Evolutionary conservation across 2,113 vertebrate species (phyloP), one percentile per base, ranked within the genome.

Genomic region (Aphyosemion australe): DNA sequence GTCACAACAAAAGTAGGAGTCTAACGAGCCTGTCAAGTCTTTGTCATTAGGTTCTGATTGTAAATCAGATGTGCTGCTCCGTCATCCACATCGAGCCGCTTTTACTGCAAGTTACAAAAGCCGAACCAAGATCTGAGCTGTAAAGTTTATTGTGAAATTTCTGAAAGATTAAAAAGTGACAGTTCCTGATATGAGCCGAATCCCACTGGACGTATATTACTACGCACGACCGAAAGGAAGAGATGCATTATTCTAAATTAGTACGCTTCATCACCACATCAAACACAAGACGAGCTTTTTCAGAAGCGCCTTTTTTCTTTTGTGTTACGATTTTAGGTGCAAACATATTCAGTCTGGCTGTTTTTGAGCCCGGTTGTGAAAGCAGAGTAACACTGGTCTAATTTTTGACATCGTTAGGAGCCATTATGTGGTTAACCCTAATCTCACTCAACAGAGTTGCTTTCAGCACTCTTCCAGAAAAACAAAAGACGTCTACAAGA

Each of bases 1-100:
- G 72, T 75, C 49, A 43, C 1, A 11, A 12, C 8, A 16, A 67
- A 32, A 26, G 20, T 26, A 39, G 5, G 50, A 62, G 71, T 79
- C 79, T 67, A 47, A 72, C 73, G 72, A 37, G 9, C 11, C 16
- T 2, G 69, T 73, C 74, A 75, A 62, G 74, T 73, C 72, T 77
- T 69, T 76, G 73, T 79, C 77, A 72, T 78, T 74, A 19, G 51
- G 34, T 61, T 61, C 11, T 60, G 65, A 59, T 74, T 74, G 72
- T 73, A 32, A 68, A 15, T 54, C 37, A 55, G 62, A 59, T 42
- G 9, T 42, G 52, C 51, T 15, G 21, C 69, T 52, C 46, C 11
- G 9, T 52, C 60, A 78, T 72, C 57, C 61, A 19, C 32, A 16
- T 45, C 21, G 53, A 73, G 51, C 14, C 11, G 18, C 47, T 26